Conservation (phyloP, 2,113 vertebrate species). For the Ciconia stormi region DNA sequence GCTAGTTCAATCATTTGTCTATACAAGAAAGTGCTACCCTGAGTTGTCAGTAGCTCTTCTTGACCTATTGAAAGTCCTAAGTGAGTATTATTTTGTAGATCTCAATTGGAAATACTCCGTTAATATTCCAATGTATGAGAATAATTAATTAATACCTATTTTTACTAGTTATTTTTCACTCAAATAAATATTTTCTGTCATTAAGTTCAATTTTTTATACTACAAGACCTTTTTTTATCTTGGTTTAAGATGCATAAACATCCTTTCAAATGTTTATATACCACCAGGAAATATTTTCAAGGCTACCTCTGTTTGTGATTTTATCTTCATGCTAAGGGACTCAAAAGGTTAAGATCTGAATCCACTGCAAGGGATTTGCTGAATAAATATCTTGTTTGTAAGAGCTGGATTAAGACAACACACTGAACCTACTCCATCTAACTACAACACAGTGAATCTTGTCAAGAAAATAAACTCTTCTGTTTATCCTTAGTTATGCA, state of each 20-base stretch:
- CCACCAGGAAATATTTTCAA: background rate
- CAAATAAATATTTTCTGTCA: background rate
- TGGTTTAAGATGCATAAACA: background rate
- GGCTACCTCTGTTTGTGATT: background rate
- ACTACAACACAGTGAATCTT: background rate
- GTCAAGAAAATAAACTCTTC: conserved; percentile 45
- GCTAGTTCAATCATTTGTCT: background rate
- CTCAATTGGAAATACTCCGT: background rate
- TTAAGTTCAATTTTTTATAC: background rate
- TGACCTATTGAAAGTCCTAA: background rate
- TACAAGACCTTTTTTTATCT: background rate
- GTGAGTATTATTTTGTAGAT: background rate
- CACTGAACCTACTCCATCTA: background rate
- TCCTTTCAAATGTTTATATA: background rate
- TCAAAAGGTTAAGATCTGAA: conserved; percentile 38
- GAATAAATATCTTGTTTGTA: conserved; percentile 35
- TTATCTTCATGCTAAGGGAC: background rate
- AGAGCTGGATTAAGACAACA: background rate
- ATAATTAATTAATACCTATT: background rate
- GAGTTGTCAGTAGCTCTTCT: background rate
- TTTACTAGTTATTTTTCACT: background rate
- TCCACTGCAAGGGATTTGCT: conserved; percentile 24
- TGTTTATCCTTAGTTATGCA: conserved; percentile 31
- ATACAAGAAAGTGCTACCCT: background rate
- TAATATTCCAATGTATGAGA: background rate